Percentiles rank a stretch among this genome's conserved stretches.
Conservation (phyloP, 1,140 invertebrate species). For the Panulirus ornatus region DNA sequence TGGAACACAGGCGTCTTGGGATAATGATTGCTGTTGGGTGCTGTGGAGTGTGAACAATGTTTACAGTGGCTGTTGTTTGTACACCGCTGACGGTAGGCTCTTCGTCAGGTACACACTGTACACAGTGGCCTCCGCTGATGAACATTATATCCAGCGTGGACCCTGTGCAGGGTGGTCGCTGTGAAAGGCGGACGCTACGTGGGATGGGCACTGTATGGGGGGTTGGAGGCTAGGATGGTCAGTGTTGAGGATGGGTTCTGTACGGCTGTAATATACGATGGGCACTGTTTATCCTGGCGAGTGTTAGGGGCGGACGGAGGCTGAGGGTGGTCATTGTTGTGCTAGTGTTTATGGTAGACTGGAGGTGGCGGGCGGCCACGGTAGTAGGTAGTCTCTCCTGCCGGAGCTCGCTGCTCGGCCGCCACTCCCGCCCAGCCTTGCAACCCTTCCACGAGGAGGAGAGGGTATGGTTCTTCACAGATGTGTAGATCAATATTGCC, state of each 20-base stretch:
- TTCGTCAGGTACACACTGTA: conserved; percentile 3
- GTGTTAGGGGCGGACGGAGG: conserved; percentile 27
- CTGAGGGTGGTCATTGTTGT: conserved; percentile 27
- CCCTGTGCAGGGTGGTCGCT: no score
- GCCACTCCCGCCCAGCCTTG: no score
- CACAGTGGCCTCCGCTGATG: conserved; percentile 1
- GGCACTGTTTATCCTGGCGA: conserved; percentile 42
- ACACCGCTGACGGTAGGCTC: conserved; percentile 36
- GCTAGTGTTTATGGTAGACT: not conserved
- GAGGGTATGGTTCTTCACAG: no score
- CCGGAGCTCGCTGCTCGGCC: no score
- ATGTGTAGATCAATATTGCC: no score
- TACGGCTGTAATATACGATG: conserved; percentile 16
- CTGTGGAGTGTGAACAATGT: conserved; percentile 17
- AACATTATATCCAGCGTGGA: conserved; percentile 39
- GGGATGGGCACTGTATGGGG: not conserved
- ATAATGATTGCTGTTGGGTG: conserved; percentile 38
- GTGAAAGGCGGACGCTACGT: not conserved
- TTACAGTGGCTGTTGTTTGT: conserved; percentile 29
- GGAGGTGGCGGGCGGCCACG: no score
- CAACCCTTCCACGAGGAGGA: no score
- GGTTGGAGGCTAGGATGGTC: not conserved
- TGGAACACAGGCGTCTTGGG: not conserved
- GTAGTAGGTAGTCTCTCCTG: no score
- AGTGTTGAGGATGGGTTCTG: not conserved